Evolutionary conservation across 2,797 vertebrate genomes (phyloP), one percentile per base, ranked within the genome.

Genomic region (Tympanoctomys barrerae): DNA sequence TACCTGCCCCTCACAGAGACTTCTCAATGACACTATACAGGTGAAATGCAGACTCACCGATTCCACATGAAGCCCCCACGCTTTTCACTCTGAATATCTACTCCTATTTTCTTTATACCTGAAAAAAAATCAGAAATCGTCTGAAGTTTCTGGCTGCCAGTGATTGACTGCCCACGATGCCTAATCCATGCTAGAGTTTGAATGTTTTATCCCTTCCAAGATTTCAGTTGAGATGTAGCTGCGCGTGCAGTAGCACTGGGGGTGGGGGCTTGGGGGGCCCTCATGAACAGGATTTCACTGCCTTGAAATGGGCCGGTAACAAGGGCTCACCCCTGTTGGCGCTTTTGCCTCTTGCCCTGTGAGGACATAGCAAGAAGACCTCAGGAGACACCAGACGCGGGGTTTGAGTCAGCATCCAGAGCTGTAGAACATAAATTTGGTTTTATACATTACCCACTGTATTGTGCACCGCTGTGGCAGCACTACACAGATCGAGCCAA

Each of bases 221-320:
- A 1, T n/a, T 22, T 31, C 3, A 14, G 26, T 7, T 36, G 39
- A 28, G 36, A 24, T 57, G 19, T 24, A 71, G 14, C 36, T 12
- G 0, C 26, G 16, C 1, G 6, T 39, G 22, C 12, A 31, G 3
- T 13, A 16, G 39, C 42, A 1, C 52, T 54, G 21, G 19, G 33
- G 57, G 16, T 24, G 39, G 42, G 6, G 21, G 26, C 26, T 19
- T 13, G 26, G 13, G 21, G n/a, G 52, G 19, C 70, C 46, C 46
- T 46, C 7, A 2, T 2, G 4, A 26, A 3, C 2, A 4, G 22
- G n/a, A 18, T 49, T 12, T 3, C 4, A 21, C 2, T 16, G 13
- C 7, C 4, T 71, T 46, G 7, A 13, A 62, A 39, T 3, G 3
- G 39, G 39, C 7, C 10, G 22, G 12, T 28, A 8, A 3, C 33